Conservation (phyloP, 1,140 invertebrate species). For the Triops cancriformis region DNA sequence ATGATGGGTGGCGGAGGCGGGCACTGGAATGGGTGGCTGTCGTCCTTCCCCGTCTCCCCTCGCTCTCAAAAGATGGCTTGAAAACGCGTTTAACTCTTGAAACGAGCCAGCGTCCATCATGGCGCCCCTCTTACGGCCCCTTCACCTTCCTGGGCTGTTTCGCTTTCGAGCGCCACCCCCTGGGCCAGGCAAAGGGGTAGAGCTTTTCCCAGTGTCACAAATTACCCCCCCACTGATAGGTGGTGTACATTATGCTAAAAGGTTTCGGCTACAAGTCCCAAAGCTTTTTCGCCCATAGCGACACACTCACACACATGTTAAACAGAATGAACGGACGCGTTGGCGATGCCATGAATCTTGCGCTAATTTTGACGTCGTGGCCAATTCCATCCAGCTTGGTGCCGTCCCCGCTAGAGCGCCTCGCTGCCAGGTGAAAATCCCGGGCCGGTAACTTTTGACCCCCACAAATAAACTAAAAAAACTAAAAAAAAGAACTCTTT, state of each 20-base stretch:
- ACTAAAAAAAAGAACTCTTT: not conserved
- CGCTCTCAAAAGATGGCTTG: not conserved
- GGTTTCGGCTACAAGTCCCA: not conserved
- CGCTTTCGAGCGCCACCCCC: no score
- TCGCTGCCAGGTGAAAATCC: no score
- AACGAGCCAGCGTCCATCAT: not conserved
- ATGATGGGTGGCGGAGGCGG: not conserved
- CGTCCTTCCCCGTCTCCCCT: not conserved
- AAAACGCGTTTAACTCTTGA: not conserved
- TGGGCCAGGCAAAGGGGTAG: no score
- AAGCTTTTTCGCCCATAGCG: not conserved
- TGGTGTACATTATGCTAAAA: conserved; percentile 6
- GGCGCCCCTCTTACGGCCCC: not conserved
- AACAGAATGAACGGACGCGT: not conserved
- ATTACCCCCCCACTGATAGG: not conserved
- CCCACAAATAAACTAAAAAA: no score
- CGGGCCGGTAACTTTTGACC: no score
- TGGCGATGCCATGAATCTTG: not conserved
- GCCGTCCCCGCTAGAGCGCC: no score
- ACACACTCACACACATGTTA: not conserved
- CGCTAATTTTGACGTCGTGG: not conserved
- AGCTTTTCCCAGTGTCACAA: not conserved
- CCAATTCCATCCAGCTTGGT: no score
- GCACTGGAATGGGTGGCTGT: no score
- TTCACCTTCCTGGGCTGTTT: not conserved